These are phyloP conservation scores for Monochamus saltuarius DNA, from an alignment of 1,140 invertebrate genomes.

Conservation along the genomic window DNA sequence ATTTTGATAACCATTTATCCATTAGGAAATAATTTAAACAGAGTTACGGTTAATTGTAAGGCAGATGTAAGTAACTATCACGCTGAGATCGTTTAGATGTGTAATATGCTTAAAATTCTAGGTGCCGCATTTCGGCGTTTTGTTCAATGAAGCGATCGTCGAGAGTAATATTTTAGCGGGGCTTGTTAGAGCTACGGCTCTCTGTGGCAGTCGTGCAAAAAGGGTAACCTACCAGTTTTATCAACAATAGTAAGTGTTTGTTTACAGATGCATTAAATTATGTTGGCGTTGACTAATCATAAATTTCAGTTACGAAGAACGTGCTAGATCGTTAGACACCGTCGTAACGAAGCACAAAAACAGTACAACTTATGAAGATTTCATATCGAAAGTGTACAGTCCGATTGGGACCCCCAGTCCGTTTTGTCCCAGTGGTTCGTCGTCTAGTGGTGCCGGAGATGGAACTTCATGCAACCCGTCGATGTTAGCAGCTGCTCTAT, in stretches of 20 bases:
- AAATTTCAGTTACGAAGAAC: conserved; percentile 81
- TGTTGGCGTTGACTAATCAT: conserved; percentile 6
- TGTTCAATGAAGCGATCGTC: conserved; percentile 93
- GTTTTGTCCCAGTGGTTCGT: conserved; percentile 50
- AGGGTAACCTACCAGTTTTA: conserved; percentile 84
- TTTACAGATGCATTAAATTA: not conserved
- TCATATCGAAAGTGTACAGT: conserved; percentile 81
- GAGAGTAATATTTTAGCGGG: conserved; percentile 80
- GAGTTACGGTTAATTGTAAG: conserved; percentile 83
- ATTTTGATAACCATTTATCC: conserved; percentile 98
- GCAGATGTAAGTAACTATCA: conserved; percentile 65
- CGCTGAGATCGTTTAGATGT: not conserved
- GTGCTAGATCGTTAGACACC: conserved; percentile 81
- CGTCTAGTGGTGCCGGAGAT: conserved; percentile 27
- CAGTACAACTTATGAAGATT: conserved; percentile 89
- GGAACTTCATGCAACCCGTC: conserved; percentile 43
- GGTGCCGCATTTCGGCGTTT: conserved; percentile 92
- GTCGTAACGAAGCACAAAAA: conserved; percentile 89
- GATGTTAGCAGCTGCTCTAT: conserved; percentile 55
- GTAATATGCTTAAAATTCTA: conserved; percentile 47
- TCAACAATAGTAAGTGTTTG: conserved; percentile 79
- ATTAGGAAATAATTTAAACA: conserved; percentile 74
- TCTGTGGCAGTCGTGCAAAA: conserved; percentile 90
- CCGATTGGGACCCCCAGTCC: conserved; percentile 65
- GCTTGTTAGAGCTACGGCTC: conserved; percentile 86